Conservation (phyloP, 2,888 invertebrate species). For the Rotaria socialis region DNA sequence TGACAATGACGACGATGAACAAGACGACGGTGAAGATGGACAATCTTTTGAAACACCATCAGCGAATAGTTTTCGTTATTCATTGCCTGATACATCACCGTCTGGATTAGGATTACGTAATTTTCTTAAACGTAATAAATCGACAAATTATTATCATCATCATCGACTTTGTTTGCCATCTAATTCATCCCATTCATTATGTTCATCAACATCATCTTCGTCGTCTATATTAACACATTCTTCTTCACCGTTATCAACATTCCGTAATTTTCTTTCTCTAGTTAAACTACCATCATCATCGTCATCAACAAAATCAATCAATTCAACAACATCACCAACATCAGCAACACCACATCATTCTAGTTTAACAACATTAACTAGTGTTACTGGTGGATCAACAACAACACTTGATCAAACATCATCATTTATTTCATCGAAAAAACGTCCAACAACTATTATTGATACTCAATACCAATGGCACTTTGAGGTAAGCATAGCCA, state of each 20-base stretch:
- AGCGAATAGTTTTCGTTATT: background rate
- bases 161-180: background rate
- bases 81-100: background rate
- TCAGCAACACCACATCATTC: conserved; percentile 18
- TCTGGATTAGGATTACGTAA: background rate
- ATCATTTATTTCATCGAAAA: conserved; percentile 13
- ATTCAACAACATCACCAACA: background rate
- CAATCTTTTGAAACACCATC: background rate
- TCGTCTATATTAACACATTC: background rate
- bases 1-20: background rate
- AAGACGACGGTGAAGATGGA: background rate
- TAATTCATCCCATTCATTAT: background rate
- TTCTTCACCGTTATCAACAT: conserved; percentile 35
- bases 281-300: conserved; percentile 25
- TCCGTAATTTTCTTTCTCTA: conserved; percentile 33
- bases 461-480: conserved; percentile 3
- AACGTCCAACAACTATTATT: background rate
- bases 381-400: background rate
- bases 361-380: conserved; percentile 20
- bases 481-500: background rate
- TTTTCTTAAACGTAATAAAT: conserved; percentile 21
- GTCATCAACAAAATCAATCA: background rate
- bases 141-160: background rate
- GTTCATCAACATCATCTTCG: background rate
- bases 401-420: conserved; percentile 32